Conservation (phyloP, 23 tunicate genomes). For the Trididemnum clinides region DNA sequence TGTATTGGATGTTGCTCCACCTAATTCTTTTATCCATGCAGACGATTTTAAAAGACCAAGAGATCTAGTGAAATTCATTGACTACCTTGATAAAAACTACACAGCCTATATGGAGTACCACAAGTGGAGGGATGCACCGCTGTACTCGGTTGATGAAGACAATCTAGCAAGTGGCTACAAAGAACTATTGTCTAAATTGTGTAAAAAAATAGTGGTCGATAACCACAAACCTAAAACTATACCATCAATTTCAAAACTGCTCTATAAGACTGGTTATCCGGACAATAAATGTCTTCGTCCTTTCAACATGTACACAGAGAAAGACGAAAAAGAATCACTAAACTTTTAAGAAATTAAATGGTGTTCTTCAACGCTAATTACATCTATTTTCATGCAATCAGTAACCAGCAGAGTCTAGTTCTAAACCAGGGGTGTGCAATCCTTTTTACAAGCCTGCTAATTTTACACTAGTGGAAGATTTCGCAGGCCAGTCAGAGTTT, state of each 20-base stretch:
- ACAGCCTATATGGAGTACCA: constrained; percentile 77
- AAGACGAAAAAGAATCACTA: constrained; percentile 11
- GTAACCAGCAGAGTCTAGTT: too few species aligned
- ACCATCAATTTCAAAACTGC: constrained; percentile 60
- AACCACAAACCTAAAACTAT: constrained; percentile 43
- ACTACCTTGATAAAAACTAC: constrained; percentile 43
- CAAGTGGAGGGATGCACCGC: constrained; percentile 48
- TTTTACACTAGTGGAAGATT: too few species aligned
- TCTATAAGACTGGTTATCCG: constrained; percentile 42
- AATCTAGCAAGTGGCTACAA: constrained; percentile 36
- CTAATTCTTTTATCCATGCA: constrained; percentile 68
- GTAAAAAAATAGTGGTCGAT: constrained; percentile 27
- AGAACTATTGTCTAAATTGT: constrained; percentile 41
- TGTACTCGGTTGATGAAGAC: constrained; percentile 27
- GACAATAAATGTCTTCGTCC: constrained; percentile 53
- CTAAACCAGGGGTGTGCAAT: too few species aligned
- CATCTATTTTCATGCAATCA: too few species aligned
- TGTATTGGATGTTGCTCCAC: constrained; percentile 73
- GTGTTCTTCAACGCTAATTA: too few species aligned
- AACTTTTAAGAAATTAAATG: constrained; percentile 21
- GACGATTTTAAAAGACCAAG: constrained; percentile 67
- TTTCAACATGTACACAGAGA: constrained; percentile 11
- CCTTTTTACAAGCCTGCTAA: too few species aligned
- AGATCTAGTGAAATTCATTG: constrained; percentile 53
- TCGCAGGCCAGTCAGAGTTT: too few species aligned